Percentiles rank a stretch among this genome's conserved stretches.
Evolutionary conservation across 1,140 invertebrate species (phyloP).

Genomic region (Philotrypesis tridentata): DNA sequence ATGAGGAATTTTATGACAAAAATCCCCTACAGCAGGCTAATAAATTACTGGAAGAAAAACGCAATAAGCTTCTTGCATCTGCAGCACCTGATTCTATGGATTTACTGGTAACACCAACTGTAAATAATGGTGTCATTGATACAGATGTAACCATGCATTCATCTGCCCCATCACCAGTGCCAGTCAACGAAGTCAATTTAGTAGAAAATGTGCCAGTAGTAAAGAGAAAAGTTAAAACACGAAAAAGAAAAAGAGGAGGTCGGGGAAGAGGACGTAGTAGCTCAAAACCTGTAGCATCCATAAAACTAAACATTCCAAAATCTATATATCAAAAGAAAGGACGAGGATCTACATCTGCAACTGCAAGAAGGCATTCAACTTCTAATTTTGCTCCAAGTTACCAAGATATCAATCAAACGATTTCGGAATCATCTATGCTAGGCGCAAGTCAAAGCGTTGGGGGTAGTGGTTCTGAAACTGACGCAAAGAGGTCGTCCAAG

Average conservation of each 20-base stretch:
- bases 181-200: background rate
- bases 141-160: slow-evolving; percentile 50
- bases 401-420: background rate
- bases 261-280: slow-evolving; percentile 46
- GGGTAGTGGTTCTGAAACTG: slow-evolving; percentile 69
- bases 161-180: slow-evolving; percentile 41
- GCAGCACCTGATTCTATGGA: slow-evolving; percentile 66
- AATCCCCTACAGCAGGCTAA: slow-evolving; percentile 82
- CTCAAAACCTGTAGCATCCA: slow-evolving; percentile 59
- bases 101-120: slow-evolving; percentile 60
- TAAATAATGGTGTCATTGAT: slow-evolving; percentile 77
- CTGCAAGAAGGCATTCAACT: background rate
- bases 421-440: background rate
- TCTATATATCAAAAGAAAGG: slow-evolving; percentile 64
- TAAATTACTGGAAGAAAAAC: slow-evolving; percentile 82
- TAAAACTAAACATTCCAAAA: slow-evolving; percentile 72
- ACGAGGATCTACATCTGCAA: background rate
- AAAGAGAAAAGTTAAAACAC: slow-evolving; percentile 76
- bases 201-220: slow-evolving; percentile 43
- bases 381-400: slow-evolving; percentile 7
- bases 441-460: slow-evolving; percentile 52
- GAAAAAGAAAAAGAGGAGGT: slow-evolving; percentile 73
- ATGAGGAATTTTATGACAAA: slow-evolving; percentile 90
- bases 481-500: slow-evolving; percentile 82
- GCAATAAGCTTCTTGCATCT: slow-evolving; percentile 78